Evolutionary conservation across 2,797 vertebrate genomes (phyloP).

Genomic region (Scarus forsteni): DNA sequence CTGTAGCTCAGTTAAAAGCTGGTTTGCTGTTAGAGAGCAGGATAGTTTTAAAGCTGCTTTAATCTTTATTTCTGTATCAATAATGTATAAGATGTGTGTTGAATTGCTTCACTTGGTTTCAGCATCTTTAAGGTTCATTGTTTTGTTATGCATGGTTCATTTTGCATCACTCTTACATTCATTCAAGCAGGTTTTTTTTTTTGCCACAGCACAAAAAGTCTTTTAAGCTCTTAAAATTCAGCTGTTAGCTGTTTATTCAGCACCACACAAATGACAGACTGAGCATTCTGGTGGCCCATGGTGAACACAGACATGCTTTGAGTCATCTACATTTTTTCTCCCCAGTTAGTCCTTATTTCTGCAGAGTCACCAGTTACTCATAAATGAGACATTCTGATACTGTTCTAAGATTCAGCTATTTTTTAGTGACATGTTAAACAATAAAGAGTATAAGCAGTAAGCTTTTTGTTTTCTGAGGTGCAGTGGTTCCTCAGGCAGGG

Average conservation of each 20-base stretch:
- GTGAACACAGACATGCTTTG: too few species aligned
- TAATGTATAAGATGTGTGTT: not conserved
- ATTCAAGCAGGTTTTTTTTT: not conserved
- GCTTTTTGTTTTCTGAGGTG: too few species aligned
- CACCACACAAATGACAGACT: not conserved
- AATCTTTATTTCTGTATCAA: not conserved
- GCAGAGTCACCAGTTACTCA: too few species aligned
- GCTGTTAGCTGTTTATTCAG: not conserved
- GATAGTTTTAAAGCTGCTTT: not conserved
- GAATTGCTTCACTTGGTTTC: not conserved
- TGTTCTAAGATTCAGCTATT: too few species aligned
- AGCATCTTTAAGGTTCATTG: not conserved
- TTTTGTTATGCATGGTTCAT: not conserved
- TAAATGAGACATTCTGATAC: too few species aligned
- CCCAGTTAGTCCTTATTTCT: too few species aligned
- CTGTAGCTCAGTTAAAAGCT: not conserved
- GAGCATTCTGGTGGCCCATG: too few species aligned
- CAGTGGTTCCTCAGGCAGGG: too few species aligned
- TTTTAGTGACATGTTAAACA: too few species aligned
- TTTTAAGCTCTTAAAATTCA: not conserved
- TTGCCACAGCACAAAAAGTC: not conserved
- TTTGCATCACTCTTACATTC: constrained; percentile 2
- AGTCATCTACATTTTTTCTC: too few species aligned
- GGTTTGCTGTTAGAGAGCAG: too few species aligned
- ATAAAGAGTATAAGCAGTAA: too few species aligned